Percentiles rank a stretch among this genome's conserved stretches.
Conservation (phyloP, 2,113 vertebrate species). For the Onychostruthus taczanowskii region DNA sequence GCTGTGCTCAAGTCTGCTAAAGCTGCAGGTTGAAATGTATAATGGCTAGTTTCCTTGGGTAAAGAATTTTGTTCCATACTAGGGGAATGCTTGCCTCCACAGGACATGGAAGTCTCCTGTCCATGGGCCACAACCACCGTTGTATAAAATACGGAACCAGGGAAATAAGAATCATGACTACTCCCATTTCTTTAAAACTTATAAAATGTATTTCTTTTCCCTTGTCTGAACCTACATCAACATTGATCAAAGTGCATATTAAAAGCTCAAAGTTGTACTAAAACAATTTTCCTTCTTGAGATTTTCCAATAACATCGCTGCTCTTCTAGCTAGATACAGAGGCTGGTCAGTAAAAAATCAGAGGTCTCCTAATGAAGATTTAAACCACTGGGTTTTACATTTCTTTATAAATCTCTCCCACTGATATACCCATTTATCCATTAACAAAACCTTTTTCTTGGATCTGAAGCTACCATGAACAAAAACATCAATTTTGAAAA, state of each 20-base stretch:
- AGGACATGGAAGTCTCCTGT: not conserved
- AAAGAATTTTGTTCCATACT: not conserved
- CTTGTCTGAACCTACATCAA: not conserved
- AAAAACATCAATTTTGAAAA: not conserved
- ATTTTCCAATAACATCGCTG: not conserved
- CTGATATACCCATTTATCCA: not conserved
- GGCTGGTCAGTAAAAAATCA: not conserved
- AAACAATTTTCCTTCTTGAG: not conserved
- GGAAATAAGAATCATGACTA: not conserved
- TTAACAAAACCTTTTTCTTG: not conserved
- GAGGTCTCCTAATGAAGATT: not conserved
- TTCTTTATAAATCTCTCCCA: not conserved
- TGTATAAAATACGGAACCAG: accelerated
- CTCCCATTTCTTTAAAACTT: not conserved
- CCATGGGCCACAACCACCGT: accelerated
- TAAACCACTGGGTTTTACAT: not conserved
- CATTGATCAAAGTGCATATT: not conserved
- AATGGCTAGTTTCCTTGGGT: not conserved
- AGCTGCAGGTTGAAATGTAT: not conserved
- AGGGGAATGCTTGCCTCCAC: not conserved
- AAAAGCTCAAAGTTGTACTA: not conserved
- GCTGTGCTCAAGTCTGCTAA: not conserved
- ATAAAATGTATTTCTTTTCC: not conserved
- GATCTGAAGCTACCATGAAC: not conserved
- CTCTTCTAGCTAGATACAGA: not conserved